Conservation (phyloP, 2,888 invertebrate genomes). For the Lithosia quadra region DNA sequence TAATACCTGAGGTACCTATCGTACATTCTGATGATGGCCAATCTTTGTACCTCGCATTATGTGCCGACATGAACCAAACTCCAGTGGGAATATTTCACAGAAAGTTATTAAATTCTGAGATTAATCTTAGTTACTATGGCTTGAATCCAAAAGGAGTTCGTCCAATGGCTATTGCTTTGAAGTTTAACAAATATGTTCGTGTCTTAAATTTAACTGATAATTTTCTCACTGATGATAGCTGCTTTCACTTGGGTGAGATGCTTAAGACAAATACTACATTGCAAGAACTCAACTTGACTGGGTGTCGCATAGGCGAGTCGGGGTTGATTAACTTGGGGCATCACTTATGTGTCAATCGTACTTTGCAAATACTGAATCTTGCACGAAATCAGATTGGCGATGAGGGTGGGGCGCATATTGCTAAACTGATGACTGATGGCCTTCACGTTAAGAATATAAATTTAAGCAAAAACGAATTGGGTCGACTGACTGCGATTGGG, state of each 20-base stretch:
- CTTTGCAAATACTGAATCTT: conserved; percentile 52
- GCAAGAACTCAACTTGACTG: conserved; percentile 56
- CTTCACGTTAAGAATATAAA: conserved; percentile 44
- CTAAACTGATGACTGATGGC: conserved; percentile 48
- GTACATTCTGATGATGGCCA: conserved; percentile 59
- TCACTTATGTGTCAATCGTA: conserved; percentile 48
- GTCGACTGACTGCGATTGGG: conserved; percentile 47
- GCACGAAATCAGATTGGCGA: conserved; percentile 60
- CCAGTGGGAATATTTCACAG: conserved; percentile 59
- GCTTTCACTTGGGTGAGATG: conserved; percentile 64
- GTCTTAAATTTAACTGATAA: conserved; percentile 59
- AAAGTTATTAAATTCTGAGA: conserved; percentile 51
- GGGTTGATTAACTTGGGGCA: conserved; percentile 54
- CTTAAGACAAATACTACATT: conserved; percentile 55
- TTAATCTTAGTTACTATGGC: conserved; percentile 62
- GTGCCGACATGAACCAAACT: conserved; percentile 57
- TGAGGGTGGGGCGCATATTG: conserved; percentile 54
- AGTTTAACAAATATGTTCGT: conserved; percentile 56
- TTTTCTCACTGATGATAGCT: conserved; percentile 62
- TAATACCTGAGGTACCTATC: conserved; percentile 42
- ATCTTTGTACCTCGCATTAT: conserved; percentile 58
- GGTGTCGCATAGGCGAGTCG: conserved; percentile 62
- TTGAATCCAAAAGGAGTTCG: conserved; percentile 56
- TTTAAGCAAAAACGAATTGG: conserved; percentile 60
- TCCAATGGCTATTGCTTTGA: conserved; percentile 61